Base-by-base conservation (phyloP, 64 coral and sea anemone genomes). In the Dendrophyllia cribrosa region DNA sequence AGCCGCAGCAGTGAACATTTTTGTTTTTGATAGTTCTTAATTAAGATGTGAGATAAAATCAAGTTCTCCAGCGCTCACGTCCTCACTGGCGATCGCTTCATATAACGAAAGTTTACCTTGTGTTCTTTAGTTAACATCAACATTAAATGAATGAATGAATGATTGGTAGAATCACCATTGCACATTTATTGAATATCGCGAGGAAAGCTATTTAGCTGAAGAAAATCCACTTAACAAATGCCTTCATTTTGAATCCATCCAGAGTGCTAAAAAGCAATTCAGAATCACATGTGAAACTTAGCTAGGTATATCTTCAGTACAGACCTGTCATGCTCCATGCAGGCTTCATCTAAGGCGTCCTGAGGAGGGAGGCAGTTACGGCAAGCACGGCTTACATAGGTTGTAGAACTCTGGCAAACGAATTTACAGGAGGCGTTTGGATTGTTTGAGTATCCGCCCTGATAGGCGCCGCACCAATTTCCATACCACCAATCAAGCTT, bases 311-410 rank as follows among this genome's bases (percentile, higher is more conserved):
- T 34, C 0, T 34, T 34, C 2, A 1, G 34, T 2, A 34, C 34
- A 34, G 34, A 87, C 83, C 83, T 87, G 66, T 87, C 83, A 72
- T 87, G 83, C 43, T 87, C 83, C 83, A 87, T 87, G 5, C 83
- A 87, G 12, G 66, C 83, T 87, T 51, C 66, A 51, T 87, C 83
- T 24, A 87, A 72, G 20, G 44, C 61, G 14, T 87, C 83, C 11
- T 71, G 69, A 6, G 83, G 83, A 34, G 83, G 83, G 7, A 87
- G 83, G 66, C 83, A 87, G 3, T 9, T 23, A 9, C 66, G 66
- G 70, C 83, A 87, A 50, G 15, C 83, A 71, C 45, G 7, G 1
- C n/a, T 87, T 6, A 87, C 52, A 25, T 87, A 72, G 5, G 9
- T 72, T 6, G 63, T 70, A 72, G 66, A 69, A 0, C 53, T 66